Conservation (phyloP, 1,140 invertebrate species). For the Penaeus japonicus region DNA sequence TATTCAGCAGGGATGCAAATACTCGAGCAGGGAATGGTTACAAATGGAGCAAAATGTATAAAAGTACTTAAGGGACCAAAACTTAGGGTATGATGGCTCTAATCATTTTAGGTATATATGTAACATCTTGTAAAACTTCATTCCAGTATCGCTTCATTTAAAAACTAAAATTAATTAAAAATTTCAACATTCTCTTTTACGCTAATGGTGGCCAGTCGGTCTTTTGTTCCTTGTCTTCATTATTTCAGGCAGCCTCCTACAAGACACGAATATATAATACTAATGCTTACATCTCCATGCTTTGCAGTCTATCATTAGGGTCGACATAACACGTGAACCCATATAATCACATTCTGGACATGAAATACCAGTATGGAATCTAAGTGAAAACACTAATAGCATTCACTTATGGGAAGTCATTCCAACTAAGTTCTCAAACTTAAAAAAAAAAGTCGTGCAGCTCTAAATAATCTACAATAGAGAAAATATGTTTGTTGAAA, state of each 20-base stretch:
- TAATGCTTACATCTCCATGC: not conserved
- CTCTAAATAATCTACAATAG: too few species aligned
- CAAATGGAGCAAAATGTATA: constrained; percentile 18
- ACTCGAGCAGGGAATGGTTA: constrained; percentile 29
- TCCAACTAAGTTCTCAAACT: too few species aligned
- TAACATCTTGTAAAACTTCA: too few species aligned
- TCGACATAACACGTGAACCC: too few species aligned
- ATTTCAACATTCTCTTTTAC: not conserved
- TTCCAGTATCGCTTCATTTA: not conserved
- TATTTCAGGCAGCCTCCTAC: constrained; percentile 10
- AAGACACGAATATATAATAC: not conserved
- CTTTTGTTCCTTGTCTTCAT: not conserved
- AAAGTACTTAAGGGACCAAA: not conserved
- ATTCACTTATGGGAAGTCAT: too few species aligned
- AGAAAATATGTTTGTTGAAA: too few species aligned
- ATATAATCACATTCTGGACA: too few species aligned
- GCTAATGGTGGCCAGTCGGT: not conserved
- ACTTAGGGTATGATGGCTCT: constrained; percentile 31
- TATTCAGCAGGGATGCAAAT: constrained; percentile 36
- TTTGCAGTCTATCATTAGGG: too few species aligned
- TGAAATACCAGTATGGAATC: too few species aligned
- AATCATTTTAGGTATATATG: not conserved
- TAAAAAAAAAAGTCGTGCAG: too few species aligned
- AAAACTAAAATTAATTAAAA: too few species aligned
- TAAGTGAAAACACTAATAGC: too few species aligned